These are phyloP conservation scores for Drosophila funebris DNA, from an alignment of 1,140 invertebrate species.

Conservation along the genomic window DNA sequence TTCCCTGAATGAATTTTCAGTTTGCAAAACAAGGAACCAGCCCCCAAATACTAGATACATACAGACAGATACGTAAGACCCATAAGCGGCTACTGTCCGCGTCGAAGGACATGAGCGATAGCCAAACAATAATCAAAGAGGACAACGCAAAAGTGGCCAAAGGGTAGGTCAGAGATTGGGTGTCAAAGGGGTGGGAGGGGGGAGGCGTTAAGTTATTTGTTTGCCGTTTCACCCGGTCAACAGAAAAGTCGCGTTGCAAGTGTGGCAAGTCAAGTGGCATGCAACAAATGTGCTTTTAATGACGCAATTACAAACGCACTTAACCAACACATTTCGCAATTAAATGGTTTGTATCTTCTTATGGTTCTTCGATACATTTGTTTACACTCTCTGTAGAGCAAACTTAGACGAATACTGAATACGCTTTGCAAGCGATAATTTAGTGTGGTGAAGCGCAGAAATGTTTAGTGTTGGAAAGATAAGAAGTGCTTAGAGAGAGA, in stretches of 20 bases:
- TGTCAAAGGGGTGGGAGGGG: too few relatives aligned
- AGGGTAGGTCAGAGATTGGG: too few relatives aligned
- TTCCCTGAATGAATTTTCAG: neutral
- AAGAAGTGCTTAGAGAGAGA: too few relatives aligned
- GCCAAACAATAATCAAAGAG: neutral
- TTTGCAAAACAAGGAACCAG: slow-evolving; percentile 17
- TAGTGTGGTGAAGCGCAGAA: too few relatives aligned
- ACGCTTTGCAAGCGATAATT: neutral
- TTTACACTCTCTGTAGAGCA: neutral
- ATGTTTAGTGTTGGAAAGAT: too few relatives aligned
- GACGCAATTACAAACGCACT: slow-evolving; percentile 48
- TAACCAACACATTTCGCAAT: slow-evolving; percentile 28
- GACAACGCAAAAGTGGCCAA: too few relatives aligned
- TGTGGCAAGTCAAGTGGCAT: slow-evolving; percentile 46
- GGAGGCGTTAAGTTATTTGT: too few relatives aligned
- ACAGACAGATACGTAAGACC: neutral
- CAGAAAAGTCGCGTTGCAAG: neutral
- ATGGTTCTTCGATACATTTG: neutral
- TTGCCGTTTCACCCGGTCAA: neutral
- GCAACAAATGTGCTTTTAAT: slow-evolving; percentile 63
- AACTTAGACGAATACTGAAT: neutral
- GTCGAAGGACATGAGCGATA: neutral
- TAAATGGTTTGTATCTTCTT: neutral
- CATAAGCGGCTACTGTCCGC: neutral
- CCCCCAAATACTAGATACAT: too few relatives aligned